Evolutionary conservation across 2,888 invertebrate species (phyloP).

Genomic region (Sphecodes monilicornis): DNA sequence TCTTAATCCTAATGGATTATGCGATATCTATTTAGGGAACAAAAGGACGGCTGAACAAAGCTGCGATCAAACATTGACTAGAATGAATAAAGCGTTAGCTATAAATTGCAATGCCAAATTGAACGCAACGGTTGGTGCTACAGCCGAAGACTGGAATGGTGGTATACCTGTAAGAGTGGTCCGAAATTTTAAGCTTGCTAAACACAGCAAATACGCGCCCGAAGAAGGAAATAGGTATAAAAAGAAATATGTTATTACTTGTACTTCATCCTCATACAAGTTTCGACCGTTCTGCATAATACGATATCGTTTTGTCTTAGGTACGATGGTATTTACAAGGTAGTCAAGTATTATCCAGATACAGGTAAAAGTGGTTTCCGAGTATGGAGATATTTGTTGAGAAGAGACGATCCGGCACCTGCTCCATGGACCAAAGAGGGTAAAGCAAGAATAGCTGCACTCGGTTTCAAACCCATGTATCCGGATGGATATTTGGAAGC

Average conservation of each 20-base stretch:
- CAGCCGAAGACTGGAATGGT: slow-evolving; percentile 89
- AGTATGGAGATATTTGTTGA: slow-evolving; percentile 92
- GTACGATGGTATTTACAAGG: slow-evolving; percentile 95
- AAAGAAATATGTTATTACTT: not conserved
- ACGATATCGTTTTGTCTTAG: slow-evolving; percentile 81
- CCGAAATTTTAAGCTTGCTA: slow-evolving; percentile 90
- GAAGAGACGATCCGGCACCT: slow-evolving; percentile 91
- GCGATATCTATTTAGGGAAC: slow-evolving; percentile 85
- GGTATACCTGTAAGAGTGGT: slow-evolving; percentile 93
- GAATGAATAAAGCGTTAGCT: slow-evolving; percentile 92
- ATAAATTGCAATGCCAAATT: slow-evolving; percentile 91
- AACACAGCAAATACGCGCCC: slow-evolving; percentile 92
- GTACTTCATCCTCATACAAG: not conserved
- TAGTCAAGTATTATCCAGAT: slow-evolving; percentile 93
- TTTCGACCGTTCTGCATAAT: slow-evolving; percentile 38
- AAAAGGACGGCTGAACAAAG: slow-evolving; percentile 92
- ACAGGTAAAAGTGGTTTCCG: slow-evolving; percentile 91
- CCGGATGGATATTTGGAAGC: slow-evolving; percentile 87
- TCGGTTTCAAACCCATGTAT: slow-evolving; percentile 84
- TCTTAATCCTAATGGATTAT: slow-evolving; percentile 13
- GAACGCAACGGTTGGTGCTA: slow-evolving; percentile 88
- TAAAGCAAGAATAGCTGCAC: slow-evolving; percentile 83
- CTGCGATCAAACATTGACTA: slow-evolving; percentile 91
- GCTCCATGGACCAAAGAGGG: slow-evolving; percentile 93
- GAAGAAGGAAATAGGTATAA: slow-evolving; percentile 87